A percentile compares a stretch with the other conserved stretches of the same genome.
Conservation (phyloP, 2,888 invertebrate species). For the Plebejus argus region DNA sequence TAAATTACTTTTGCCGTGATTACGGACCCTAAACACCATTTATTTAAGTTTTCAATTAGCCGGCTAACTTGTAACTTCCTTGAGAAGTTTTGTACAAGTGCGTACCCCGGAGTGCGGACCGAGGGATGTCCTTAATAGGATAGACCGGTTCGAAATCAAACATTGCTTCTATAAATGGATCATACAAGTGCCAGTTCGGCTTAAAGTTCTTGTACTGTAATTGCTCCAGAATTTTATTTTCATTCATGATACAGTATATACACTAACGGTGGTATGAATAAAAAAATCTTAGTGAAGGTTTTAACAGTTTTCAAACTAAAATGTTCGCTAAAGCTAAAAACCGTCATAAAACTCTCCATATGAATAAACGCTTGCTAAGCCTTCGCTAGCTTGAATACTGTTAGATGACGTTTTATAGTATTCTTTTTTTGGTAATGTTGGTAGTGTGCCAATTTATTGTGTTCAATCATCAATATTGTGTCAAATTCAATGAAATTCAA, state of each 20-base stretch:
- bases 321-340: too few species aligned
- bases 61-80: neutral
- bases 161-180: slow-evolving; percentile 19
- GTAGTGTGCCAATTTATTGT: too few species aligned
- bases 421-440: too few species aligned
- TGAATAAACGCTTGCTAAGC: too few species aligned
- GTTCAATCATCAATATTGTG: too few species aligned
- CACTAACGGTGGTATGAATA: too few species aligned
- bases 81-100: slow-evolving; percentile 7
- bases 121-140: slow-evolving; percentile 19
- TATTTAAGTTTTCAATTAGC: slow-evolving; percentile 10
- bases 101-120: neutral
- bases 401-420: too few species aligned
- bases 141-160: slow-evolving; percentile 31
- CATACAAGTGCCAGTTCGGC: neutral
- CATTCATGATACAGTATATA: neutral
- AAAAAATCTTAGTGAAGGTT: too few species aligned
- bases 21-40: neutral
- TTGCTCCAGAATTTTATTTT: slow-evolving; percentile 16
- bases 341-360: too few species aligned
- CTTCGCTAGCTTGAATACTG: too few species aligned
- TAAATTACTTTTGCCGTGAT: neutral
- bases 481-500: too few species aligned
- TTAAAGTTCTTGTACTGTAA: neutral
- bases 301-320: too few species aligned